Conservation (phyloP, 2,113 vertebrate species). For the Forbesichthys papilliferus region DNA sequence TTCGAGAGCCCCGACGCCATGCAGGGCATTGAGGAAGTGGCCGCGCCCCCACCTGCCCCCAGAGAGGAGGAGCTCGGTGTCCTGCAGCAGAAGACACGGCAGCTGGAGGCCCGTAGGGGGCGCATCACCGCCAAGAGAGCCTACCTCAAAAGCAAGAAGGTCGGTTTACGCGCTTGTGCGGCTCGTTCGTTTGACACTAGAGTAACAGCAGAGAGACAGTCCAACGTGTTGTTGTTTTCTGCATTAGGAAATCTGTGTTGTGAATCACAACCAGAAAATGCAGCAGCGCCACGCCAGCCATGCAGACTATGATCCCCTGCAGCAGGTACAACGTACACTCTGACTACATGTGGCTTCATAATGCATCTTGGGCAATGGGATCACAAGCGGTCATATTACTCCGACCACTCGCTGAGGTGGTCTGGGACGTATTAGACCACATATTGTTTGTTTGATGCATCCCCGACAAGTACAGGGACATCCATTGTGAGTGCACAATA, state of each 20-base stretch:
- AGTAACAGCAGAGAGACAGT: neutral
- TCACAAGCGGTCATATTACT: too few relatives aligned
- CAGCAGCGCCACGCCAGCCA: slow-evolving; percentile 78
- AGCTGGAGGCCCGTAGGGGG: slow-evolving; percentile 92
- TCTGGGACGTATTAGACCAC: too few relatives aligned
- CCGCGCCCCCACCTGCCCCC: slow-evolving; percentile 71
- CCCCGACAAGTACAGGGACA: too few relatives aligned
- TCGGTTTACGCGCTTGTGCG: slow-evolving; percentile 22
- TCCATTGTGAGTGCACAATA: too few relatives aligned
- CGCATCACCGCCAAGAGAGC: slow-evolving; percentile 97
- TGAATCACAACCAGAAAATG: slow-evolving; percentile 91
- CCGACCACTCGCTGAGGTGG: too few relatives aligned
- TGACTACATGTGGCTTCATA: too few relatives aligned
- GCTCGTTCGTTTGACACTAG: neutral
- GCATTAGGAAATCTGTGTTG: slow-evolving; percentile 90
- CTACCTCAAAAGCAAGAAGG: slow-evolving; percentile 99
- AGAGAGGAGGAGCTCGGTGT: slow-evolving; percentile 82
- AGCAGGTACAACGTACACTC: slow-evolving; percentile 67
- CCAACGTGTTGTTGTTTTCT: slow-evolving; percentile 1
- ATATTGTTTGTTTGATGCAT: too few relatives aligned
- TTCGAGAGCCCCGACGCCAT: slow-evolving; percentile 97
- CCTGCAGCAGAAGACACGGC: slow-evolving; percentile 90
- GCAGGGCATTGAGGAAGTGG: slow-evolving; percentile 83
- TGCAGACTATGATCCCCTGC: slow-evolving; percentile 70
- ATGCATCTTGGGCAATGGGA: too few relatives aligned